Evolutionary conservation across 2,888 invertebrate genomes (phyloP), one percentile per base, ranked within the genome.

Genomic region (Cosmorhoe ocellata): DNA sequence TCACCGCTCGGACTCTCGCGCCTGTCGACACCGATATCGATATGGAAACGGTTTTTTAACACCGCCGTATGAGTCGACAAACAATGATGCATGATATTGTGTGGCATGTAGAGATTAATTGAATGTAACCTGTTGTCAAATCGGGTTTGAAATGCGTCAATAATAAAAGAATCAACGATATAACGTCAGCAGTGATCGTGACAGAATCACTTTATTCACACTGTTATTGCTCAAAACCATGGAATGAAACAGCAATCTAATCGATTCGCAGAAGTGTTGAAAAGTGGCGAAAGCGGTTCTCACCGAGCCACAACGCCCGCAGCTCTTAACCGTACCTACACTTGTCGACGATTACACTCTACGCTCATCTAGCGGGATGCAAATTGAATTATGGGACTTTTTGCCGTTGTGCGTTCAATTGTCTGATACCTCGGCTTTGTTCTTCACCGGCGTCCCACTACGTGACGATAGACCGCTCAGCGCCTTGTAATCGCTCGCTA

Each of bases 341-440:
- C 69, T 78, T 81, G 79, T 81, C 73, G 66, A 75, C 79, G 74
- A 84, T 82, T 82, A 82, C 79, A 77, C 77, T 78, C 83, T 80
- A 81, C 78, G 76, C 73, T 79, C 80, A 79, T 87, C 85, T 88
- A 87, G 87, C 85, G 80, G 80, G 81, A 90, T 88, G 90, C 89
- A 90, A 89, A 90, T 90, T 88, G 84, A 89, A 89, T 90, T 89
- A 90, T 89, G 88, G 76, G 85, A 88, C 84, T 89, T 87, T 87
- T 89, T 89, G 73, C 71, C 67, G 60, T 58, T 58, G 42, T 51
- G 56, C 64, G 76, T 82, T 82, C 87, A 83, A 85, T 89, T 87
- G 88, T 88, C 83, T 82, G 76, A 81, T 77, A 72, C 67, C 64
- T 57, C 51, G 67, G 77, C 89, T 89, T 89, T 90, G 89, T 90